Base-by-base conservation (phyloP, 2,113 vertebrate species). In the Nycticryphes semicollaris region DNA sequence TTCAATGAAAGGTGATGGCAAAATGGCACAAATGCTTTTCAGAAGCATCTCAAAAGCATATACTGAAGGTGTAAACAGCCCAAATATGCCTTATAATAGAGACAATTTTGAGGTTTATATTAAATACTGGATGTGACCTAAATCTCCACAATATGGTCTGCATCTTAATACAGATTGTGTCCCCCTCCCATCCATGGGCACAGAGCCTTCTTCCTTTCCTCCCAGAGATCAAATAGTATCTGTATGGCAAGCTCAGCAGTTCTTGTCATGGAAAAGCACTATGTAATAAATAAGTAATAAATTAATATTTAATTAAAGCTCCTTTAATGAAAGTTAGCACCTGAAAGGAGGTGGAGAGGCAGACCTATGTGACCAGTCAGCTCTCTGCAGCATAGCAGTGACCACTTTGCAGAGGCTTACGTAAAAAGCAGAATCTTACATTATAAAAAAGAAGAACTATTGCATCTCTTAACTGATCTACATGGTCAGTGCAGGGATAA, bases 221-320 rank as follows among this genome's bases (percentile, higher is more conserved):
- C 22, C 28, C 73, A 64, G 73, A 93, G 89, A 96, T 96, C 95
- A 94, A 93, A 94, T 79, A 89, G 48, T 23, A 53, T 64, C 66
- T 59, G 35, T 92, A 79, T 54, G 62, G 86, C 69, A 91, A 95
- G 57, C 62, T 96, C 96, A 96, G 96, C 95, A 94, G 31, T 96
- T 93, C 37, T 75, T 73, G 66, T 37, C 77, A 82, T 84, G 73
- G 80, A 89, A 92, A 64, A 94, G 69, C 41, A 82, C 60, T 54
- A n/a, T 76, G 45, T 84, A 79, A 94, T 96, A 96, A 96, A 96
- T 94, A 95, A 96, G 59, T 96, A 90, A 96, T 96, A 93, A 81
- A 95, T 94, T 91, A 92, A 94, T 96, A 87, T 93, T 93, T 95
- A 93, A 96, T 89, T 89, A 84, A 84, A 62, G 6, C 50, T 67